Evolutionary conservation across 2,113 vertebrate genomes (phyloP), one percentile per base, ranked within the genome.

Genomic region (Recurvirostra avosetta): DNA sequence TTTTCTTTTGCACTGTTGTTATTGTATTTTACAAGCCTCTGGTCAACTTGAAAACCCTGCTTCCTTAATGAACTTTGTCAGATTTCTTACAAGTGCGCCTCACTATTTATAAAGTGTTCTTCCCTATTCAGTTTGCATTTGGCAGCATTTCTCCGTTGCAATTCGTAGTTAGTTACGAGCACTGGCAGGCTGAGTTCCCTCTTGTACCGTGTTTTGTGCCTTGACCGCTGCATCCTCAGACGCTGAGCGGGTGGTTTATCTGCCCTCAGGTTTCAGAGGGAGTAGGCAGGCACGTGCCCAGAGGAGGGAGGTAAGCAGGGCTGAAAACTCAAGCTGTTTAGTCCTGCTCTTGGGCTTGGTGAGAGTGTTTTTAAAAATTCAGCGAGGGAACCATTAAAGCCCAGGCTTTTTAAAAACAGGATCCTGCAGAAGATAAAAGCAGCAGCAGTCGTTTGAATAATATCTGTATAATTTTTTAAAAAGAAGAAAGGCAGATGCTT

Each of bases 81-180:
- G 43, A 20, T 36, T 61, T 59, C 58, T 86, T 76, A 50, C 40
- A 66, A 66, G 78, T 2, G 21, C 16, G 5, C 29, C 36, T 91
- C 26, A 16, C 52, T 63, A 25, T 47, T 70, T 32, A 1, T 10
- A 15, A 38, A 0, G 11, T 23, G 15, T 79, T 65, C 27, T 43
- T 53, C 65, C 70, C 21, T 43, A 2, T 45, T 30, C 38, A 16
- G 11, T n/a, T 81, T 61, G 80, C 16, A 2, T 36, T 66, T 78
- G 83, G 65, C 67, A 59, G 65, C 43, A 3, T 84, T 91, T 81
- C 49, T 74, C 43, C 3, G 0, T 17, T 29, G 56, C 0, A 0
- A 75, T 91, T 71, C 2, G 1, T 52, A 38, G 53, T 40, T 85
- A 13, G 38, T 59, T 56, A 18, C 55, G 25, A 45, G 73, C 25